These are phyloP conservation scores for Xiphias gladius DNA, from an alignment of 2,113 vertebrate genomes.

Conservation along the genomic window DNA sequence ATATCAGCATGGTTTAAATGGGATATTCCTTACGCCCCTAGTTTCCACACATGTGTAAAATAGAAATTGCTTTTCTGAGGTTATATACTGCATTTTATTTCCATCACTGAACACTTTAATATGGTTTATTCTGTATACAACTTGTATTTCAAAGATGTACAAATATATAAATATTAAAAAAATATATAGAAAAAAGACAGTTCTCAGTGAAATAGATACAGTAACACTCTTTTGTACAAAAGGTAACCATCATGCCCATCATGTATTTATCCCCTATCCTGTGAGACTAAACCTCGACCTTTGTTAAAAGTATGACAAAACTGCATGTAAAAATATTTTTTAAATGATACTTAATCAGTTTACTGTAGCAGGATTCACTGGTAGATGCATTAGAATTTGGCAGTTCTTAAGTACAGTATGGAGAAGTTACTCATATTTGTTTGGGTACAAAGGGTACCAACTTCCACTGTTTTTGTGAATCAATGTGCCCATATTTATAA, in stretches of 20 bases:
- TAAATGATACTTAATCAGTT: background rate
- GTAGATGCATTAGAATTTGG: background rate
- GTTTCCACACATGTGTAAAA: conserved; percentile 50
- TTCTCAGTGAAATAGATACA: background rate
- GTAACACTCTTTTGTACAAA: background rate
- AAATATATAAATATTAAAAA: background rate
- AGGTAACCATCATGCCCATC: background rate
- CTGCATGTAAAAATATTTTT: background rate
- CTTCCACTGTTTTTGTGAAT: conserved; percentile 4
- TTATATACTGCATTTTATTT: conserved; percentile 24
- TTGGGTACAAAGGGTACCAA: background rate
- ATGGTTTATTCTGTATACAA: background rate
- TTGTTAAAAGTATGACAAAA: background rate
- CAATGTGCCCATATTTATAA: background rate
- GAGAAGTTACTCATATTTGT: background rate
- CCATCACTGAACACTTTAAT: background rate
- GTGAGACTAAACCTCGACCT: background rate
- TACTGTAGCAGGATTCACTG: background rate
- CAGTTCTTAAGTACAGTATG: background rate
- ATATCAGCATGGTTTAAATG: conserved; percentile 67
- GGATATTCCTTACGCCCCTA: conserved; percentile 44
- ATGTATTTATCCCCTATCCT: background rate
- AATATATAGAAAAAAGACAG: background rate
- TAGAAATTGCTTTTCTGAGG: conserved; percentile 36
- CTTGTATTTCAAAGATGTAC: background rate